Evolutionary conservation across 2,888 invertebrate species (phyloP).

Genomic region (Caenorhabditis afra): DNA sequence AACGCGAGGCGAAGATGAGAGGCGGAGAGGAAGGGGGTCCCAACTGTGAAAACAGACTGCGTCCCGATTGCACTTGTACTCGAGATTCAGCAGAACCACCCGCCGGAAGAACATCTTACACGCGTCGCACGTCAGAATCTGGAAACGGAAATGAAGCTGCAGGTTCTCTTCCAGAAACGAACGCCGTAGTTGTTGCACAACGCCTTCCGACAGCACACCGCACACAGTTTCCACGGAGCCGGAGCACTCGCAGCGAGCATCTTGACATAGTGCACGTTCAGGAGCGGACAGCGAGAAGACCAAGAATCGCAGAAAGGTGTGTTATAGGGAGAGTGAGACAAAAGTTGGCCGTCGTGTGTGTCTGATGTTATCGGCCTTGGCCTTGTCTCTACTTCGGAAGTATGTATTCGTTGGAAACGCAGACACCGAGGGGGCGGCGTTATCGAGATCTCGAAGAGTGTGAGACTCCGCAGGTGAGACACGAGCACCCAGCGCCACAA

Average conservation of each 20-base stretch:
- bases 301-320: too few species aligned
- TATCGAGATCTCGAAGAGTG: too few species aligned
- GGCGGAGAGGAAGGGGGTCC: too few species aligned
- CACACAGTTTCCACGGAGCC: neutral
- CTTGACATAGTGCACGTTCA: neutral
- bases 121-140: neutral
- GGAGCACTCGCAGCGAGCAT: neutral
- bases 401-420: too few species aligned
- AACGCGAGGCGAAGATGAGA: too few species aligned
- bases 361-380: too few species aligned
- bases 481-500: too few species aligned
- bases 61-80: neutral
- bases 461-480: too few species aligned
- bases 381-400: too few species aligned
- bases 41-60: neutral
- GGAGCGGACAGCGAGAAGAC: neutral
- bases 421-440: too few species aligned
- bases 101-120: constrained; percentile 13
- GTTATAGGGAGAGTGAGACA: too few species aligned
- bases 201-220: neutral
- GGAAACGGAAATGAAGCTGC: neutral
- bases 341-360: too few species aligned
- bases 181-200: neutral
- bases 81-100: neutral
- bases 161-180: neutral